phyloP scores from a whole-genome alignment of 2,888 invertebrate species.

The Sphaerophoria rueppellii region DNA sequence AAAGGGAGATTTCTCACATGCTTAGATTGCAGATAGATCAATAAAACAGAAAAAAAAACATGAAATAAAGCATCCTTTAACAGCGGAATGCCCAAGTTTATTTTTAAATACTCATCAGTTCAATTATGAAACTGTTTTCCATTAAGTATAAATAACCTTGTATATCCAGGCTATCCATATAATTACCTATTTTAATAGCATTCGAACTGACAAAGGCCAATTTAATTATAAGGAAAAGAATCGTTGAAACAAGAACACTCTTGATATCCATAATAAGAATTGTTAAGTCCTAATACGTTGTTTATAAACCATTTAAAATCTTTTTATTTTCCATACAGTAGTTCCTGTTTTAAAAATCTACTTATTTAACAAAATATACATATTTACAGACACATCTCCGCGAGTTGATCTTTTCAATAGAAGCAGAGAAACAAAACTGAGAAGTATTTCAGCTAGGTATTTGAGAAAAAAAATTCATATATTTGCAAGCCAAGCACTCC shows the following conservation, averaged over 20 bases:
- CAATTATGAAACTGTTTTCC: not conserved
- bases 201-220: slow-evolving; percentile 20
- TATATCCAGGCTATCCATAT: not conserved
- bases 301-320: slow-evolving; percentile 4
- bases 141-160: not conserved
- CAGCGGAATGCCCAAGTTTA: not conserved
- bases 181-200: slow-evolving; percentile 62
- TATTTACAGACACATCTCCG: too few species aligned
- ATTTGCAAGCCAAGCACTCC: too few species aligned
- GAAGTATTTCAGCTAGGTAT: too few species aligned
- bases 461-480: too few species aligned
- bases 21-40: not conserved
- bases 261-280: slow-evolving; percentile 35
- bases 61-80: not conserved
- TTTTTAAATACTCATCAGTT: slow-evolving; percentile 28
- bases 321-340: slow-evolving; percentile 6
- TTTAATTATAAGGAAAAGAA: slow-evolving; percentile 3
- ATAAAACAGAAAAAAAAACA: slow-evolving; percentile 1
- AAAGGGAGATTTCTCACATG: not conserved
- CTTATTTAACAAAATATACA: too few species aligned
- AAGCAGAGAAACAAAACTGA: too few species aligned
- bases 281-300: not conserved
- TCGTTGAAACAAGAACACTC: not conserved
- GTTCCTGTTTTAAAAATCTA: slow-evolving; percentile 12
- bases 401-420: too few species aligned